These are phyloP conservation scores for Hemithea aestivaria DNA, from an alignment of 2,888 invertebrate genomes.

Conservation along the genomic window DNA sequence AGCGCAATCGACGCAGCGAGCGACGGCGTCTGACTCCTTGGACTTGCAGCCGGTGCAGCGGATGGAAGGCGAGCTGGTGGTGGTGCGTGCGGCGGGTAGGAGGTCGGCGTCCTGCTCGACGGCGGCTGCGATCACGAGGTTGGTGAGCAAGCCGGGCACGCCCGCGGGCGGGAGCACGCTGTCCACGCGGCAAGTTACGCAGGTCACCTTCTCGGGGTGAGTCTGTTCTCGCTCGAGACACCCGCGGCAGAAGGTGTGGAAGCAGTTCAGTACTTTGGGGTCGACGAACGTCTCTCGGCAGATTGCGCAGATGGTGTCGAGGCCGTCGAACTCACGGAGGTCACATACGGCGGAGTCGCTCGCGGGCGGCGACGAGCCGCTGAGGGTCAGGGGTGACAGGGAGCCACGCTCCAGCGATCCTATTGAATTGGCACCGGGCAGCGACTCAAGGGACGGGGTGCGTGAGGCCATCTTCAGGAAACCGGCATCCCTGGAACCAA, in stretches of 20 bases:
- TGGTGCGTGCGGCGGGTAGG: slow-evolving; percentile 65
- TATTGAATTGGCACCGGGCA: slow-evolving; percentile 94
- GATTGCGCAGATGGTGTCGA: slow-evolving; percentile 82
- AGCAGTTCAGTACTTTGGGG: slow-evolving; percentile 88
- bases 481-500: slow-evolving; percentile 89
- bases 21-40: slow-evolving; percentile 95
- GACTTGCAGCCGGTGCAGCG: slow-evolving; percentile 98
- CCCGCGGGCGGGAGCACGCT: slow-evolving; percentile 76
- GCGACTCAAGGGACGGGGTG: slow-evolving; percentile 95
- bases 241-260: slow-evolving; percentile 90
- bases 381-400: slow-evolving; percentile 89
- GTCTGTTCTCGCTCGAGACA: slow-evolving; percentile 88
- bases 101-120: slow-evolving; percentile 77
- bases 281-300: slow-evolving; percentile 87
- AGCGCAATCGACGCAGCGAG: slow-evolving; percentile 97
- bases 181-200: slow-evolving; percentile 83
- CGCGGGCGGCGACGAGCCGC: slow-evolving; percentile 92
- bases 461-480: slow-evolving; percentile 95
- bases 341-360: slow-evolving; percentile 91
- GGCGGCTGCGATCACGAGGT: slow-evolving; percentile 79
- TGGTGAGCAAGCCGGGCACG: slow-evolving; percentile 82
- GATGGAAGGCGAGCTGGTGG: slow-evolving; percentile 71
- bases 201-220: slow-evolving; percentile 85
- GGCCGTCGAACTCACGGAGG: slow-evolving; percentile 81
- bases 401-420: slow-evolving; percentile 92